Evolutionary conservation across 2,113 vertebrate species (phyloP).

Genomic region (Mixornis gularis): DNA sequence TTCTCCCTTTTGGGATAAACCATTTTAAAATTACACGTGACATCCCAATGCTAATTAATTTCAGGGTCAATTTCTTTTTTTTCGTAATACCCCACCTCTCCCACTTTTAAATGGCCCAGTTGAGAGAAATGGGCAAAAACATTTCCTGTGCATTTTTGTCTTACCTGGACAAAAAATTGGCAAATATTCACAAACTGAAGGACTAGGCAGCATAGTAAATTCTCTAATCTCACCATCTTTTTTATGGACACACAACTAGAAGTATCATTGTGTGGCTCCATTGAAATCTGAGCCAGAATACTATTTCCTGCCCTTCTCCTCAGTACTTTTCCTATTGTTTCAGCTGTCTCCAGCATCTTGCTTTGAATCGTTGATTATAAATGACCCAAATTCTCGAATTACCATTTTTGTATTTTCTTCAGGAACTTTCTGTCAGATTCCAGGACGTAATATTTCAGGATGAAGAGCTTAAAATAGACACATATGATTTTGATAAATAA

Average conservation of each 20-base stretch:
- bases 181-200: background rate
- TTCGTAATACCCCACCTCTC: background rate
- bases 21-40: background rate
- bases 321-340: slow-evolving; percentile 1
- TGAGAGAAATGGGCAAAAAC: background rate
- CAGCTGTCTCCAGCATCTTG: background rate
- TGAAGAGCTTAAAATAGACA: background rate
- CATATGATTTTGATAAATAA: slow-evolving; percentile 7
- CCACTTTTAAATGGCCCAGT: background rate
- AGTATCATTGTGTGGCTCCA: background rate
- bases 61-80: background rate
- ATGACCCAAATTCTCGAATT: background rate
- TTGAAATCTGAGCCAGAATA: background rate
- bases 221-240: background rate
- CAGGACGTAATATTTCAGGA: slow-evolving; percentile 5
- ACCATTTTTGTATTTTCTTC: background rate
- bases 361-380: slow-evolving; percentile 14
- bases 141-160: background rate
- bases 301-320: background rate
- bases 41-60: background rate
- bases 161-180: background rate
- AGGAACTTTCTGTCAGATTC: slow-evolving; percentile 4
- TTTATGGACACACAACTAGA: background rate
- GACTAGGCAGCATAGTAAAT: background rate
- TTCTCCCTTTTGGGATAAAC: background rate